Conservation (phyloP, 2,113 vertebrate species). For the Jaculus jaculus region DNA sequence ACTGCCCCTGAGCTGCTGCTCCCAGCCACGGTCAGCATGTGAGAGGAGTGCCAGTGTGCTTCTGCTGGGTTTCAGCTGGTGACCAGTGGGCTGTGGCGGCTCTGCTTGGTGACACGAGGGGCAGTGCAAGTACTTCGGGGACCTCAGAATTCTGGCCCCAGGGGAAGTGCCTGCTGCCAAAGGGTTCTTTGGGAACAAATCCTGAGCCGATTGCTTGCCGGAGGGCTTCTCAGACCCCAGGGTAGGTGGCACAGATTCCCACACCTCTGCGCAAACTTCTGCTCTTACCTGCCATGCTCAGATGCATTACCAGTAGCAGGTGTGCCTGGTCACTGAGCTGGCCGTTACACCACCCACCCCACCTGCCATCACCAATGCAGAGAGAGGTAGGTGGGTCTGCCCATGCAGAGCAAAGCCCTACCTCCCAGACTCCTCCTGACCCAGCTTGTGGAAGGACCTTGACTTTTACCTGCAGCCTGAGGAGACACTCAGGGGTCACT, state of each 20-base stretch:
- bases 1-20: not conserved
- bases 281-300: too few relatives aligned
- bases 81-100: accelerated
- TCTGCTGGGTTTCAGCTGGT: not conserved
- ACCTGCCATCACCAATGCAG: accelerated
- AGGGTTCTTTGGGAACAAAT: too few relatives aligned
- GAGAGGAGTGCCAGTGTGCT: accelerated
- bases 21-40: not conserved
- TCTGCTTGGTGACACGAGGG: not conserved
- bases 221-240: not conserved
- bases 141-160: not conserved
- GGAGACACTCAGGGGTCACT: not conserved
- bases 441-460: accelerated
- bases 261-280: too few relatives aligned
- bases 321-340: not conserved
- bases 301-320: not conserved
- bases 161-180: not conserved
- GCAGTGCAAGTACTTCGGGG: accelerated
- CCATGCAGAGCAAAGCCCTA: not conserved
- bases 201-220: accelerated
- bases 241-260: not conserved
- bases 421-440: not conserved
- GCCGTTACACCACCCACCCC: accelerated
- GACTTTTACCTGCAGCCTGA: not conserved
- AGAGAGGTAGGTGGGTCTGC: not conserved